Percentiles rank a stretch among this genome's conserved stretches.
phyloP scores from a whole-genome alignment of 2,888 invertebrate species.

The Helicoverpa assulta region DNA sequence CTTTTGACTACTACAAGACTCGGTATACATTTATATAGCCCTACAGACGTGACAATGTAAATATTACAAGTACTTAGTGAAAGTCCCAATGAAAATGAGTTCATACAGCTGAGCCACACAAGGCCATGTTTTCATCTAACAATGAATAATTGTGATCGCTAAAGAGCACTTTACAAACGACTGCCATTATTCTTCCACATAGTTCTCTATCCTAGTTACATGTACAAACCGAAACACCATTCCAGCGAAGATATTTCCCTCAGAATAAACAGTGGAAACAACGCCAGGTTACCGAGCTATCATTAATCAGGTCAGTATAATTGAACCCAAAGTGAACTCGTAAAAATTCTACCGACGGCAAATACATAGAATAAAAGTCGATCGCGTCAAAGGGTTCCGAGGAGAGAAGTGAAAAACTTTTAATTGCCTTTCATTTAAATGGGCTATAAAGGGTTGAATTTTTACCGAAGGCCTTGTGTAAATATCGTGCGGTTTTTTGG shows the following conservation, averaged over 20 bases:
- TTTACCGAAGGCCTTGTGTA: slow-evolving; percentile 53
- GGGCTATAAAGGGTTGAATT: slow-evolving; percentile 55
- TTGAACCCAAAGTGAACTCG: slow-evolving; percentile 41
- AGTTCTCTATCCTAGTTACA: background rate
- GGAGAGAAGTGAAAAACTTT: slow-evolving; percentile 64
- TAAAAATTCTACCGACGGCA: slow-evolving; percentile 46
- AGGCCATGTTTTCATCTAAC: too few relatives aligned
- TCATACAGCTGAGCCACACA: too few relatives aligned
- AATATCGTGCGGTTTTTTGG: slow-evolving; percentile 51
- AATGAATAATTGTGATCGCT: too few relatives aligned
- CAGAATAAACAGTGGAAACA: slow-evolving; percentile 16
- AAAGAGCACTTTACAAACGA: too few relatives aligned
- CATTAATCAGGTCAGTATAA: slow-evolving; percentile 59
- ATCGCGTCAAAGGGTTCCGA: slow-evolving; percentile 61
- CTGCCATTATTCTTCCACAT: too few relatives aligned
- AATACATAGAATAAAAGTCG: slow-evolving; percentile 56
- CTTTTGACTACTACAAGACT: too few relatives aligned
- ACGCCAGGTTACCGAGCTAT: slow-evolving; percentile 26
- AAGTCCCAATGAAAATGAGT: too few relatives aligned
- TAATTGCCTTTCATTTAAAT: slow-evolving; percentile 63
- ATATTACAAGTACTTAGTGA: too few relatives aligned
- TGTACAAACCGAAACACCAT: background rate
- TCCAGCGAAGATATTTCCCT: background rate
- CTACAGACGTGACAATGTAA: too few relatives aligned
- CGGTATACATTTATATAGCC: too few relatives aligned